phyloP scores from a whole-genome alignment of 2,888 invertebrate genomes.

The Drosophila maculinotata region DNA sequence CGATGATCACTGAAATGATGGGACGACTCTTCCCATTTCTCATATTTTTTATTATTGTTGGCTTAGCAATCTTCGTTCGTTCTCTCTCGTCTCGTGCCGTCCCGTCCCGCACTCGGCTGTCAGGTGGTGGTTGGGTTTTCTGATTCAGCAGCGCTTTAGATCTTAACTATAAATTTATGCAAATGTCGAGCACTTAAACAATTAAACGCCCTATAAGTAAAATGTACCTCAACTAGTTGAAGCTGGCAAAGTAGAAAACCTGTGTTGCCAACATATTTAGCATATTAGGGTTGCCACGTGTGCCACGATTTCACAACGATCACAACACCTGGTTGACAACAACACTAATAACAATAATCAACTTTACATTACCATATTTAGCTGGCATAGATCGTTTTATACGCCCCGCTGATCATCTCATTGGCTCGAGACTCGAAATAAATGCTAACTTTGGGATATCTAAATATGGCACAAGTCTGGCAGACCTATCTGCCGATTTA shows the following conservation, averaged over 20 bases:
- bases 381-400: no score
- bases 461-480: no score
- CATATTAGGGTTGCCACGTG: conserved; percentile 49
- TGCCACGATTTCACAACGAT: conserved; percentile 31
- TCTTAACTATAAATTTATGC: conserved; percentile 37
- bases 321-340: conserved; percentile 1
- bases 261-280: conserved; percentile 29
- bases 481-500: no score
- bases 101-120: no score
- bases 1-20: conserved; percentile 27
- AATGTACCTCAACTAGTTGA: neutral
- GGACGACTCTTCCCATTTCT: neutral
- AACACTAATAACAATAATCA: neutral
- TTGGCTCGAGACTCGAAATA: no score
- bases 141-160: conserved; percentile 12
- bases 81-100: neutral
- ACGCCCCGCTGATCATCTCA: no score
- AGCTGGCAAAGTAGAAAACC: neutral
- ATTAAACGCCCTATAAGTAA: conserved; percentile 49
- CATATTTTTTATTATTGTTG: neutral
- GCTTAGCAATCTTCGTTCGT: neutral
- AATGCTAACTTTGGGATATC: no score
- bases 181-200: conserved; percentile 38
- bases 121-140: conserved; percentile 14
- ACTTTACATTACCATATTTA: no score